phyloP scores from a whole-genome alignment of 2,797 vertebrate species.

The Acrocephalus scirpaceus region DNA sequence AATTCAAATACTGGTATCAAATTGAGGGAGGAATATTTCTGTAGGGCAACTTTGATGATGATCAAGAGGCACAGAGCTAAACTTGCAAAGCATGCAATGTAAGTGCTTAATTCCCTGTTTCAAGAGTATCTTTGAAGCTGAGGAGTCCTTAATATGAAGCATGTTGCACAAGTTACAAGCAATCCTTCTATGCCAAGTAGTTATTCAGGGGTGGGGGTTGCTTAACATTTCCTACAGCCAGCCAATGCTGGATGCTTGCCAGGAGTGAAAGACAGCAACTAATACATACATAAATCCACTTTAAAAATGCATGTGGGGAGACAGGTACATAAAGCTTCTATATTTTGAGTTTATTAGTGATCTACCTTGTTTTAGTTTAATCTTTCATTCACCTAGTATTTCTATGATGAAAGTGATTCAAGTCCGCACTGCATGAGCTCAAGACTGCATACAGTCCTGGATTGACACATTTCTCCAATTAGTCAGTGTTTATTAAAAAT shows the following conservation, averaged over 20 bases:
- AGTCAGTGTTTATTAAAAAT: not conserved
- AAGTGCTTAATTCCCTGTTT: conserved; percentile 35
- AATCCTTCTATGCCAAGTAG: not conserved
- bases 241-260: not conserved
- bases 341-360: not conserved
- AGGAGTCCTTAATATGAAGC: conserved; percentile 7
- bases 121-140: conserved; percentile 42
- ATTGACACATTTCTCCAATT: not conserved
- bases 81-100: not conserved
- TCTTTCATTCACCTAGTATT: not conserved
- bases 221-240: not conserved
- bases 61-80: conserved; percentile 30
- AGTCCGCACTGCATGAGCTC: not conserved
- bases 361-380: not conserved
- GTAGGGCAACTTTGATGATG: conserved; percentile 30
- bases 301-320: not conserved
- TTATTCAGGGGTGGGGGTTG: not conserved
- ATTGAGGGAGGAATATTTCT: conserved; percentile 7
- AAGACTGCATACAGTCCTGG: not conserved
- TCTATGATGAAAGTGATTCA: not conserved
- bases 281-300: not conserved
- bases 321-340: not conserved
- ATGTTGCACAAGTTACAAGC: conserved; percentile 27
- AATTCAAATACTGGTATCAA: conserved; percentile 21
- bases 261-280: conserved; percentile 11